Conservation (phyloP, 2,888 invertebrate species). For the Spisula solida region DNA sequence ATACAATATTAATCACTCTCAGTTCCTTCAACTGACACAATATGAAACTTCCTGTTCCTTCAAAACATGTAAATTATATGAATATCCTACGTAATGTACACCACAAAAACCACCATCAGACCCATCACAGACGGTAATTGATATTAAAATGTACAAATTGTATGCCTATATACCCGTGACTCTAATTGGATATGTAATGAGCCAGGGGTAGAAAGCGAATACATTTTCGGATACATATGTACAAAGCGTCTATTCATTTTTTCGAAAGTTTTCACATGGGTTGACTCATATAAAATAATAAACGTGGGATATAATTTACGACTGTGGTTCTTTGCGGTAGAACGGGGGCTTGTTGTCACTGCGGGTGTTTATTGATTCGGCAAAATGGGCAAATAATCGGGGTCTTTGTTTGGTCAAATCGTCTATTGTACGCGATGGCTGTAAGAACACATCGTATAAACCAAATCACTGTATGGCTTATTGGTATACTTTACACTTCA, state of each 20-base stretch:
- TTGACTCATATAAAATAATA: conserved; percentile 5
- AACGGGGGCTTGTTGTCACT: background rate
- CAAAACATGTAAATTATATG: background rate
- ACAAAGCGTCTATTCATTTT: background rate
- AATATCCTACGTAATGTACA: background rate
- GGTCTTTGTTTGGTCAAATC: background rate
- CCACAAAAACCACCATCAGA: background rate
- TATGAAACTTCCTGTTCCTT: background rate
- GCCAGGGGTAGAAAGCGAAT: background rate
- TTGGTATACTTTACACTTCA: too few relatives aligned
- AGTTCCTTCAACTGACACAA: background rate
- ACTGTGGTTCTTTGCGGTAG: background rate
- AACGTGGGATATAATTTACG: background rate
- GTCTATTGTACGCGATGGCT: background rate
- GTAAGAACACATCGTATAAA: background rate
- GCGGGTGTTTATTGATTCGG: background rate
- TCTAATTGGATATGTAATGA: background rate
- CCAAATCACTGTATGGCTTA: too few relatives aligned
- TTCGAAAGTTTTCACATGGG: background rate
- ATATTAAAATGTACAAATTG: background rate
- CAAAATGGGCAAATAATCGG: background rate
- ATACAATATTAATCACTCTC: too few relatives aligned
- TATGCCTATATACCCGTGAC: background rate
- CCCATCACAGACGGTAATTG: background rate
- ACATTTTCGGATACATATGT: background rate